These are phyloP conservation scores for Belgica antarctica DNA, from an alignment of 2,888 invertebrate genomes.

Conservation along the genomic window DNA sequence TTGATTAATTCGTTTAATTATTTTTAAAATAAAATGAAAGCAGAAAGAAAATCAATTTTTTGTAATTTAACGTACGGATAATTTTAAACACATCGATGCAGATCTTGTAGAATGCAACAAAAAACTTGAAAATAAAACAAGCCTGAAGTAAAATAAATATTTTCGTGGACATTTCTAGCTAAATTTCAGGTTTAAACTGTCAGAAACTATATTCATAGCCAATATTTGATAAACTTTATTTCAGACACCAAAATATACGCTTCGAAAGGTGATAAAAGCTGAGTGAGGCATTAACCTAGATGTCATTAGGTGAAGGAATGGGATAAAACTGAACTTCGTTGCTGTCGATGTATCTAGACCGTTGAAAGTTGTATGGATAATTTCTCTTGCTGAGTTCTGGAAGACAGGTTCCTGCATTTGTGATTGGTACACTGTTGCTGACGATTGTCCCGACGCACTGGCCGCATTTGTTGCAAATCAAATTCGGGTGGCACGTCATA, in stretches of 20 bases:
- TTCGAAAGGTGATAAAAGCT: too few relatives aligned
- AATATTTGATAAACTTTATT: too few relatives aligned
- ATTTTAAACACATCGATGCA: not conserved
- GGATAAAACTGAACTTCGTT: too few relatives aligned
- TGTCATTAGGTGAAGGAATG: too few relatives aligned
- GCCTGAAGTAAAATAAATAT: constrained; percentile 16
- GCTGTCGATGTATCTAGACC: not conserved
- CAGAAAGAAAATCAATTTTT: not conserved
- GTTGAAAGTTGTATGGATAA: not conserved
- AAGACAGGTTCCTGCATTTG: not conserved
- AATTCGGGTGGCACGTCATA: not conserved
- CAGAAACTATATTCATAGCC: too few relatives aligned
- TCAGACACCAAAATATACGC: too few relatives aligned
- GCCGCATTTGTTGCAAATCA: not conserved
- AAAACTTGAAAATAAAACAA: constrained; percentile 9
- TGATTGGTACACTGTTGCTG: not conserved
- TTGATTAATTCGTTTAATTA: constrained; percentile 1
- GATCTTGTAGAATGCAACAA: not conserved
- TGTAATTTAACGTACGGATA: not conserved
- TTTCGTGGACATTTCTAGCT: not conserved
- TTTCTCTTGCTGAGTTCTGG: not conserved
- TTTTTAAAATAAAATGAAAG: not conserved
- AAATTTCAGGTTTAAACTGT: not conserved
- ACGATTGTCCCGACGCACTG: not conserved
- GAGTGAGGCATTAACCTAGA: too few relatives aligned